Base-by-base conservation (phyloP, 2,888 invertebrate species). In the Cephus sareptanus region DNA sequence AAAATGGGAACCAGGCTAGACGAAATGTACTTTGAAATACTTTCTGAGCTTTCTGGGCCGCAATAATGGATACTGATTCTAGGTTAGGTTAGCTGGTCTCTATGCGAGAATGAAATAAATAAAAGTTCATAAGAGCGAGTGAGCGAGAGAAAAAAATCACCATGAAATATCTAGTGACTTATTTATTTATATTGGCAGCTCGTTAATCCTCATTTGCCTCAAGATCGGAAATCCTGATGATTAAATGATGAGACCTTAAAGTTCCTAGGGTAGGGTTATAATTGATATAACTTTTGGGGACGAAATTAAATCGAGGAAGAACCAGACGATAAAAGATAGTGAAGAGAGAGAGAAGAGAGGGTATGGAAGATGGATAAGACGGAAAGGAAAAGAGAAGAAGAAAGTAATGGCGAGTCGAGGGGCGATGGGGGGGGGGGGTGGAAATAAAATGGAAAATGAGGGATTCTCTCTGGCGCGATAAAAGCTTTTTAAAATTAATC, bases 401-500 rank as follows among this genome's bases (percentile, higher is more conserved):
- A 40, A 37, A 15, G 56, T 56, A 56, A 56, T 23, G 56, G 56
- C 23, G 56, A 56, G 56, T 56, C 0, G 56, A 9, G 40, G 4
- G 40, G 6, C 1, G 40, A 4, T n/a, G 40, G 23, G 2, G 23
- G 15, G 4, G 40, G 37, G 1, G 86, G 83, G 83, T 82, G 70
- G 56, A 34, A 75, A 56, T 56, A 75, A 70, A 80, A 84, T 79
- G 76, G 74, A 81, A 75, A 35, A 73, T 56, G 35, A 74, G 74
- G 68, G 78, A 81, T 76, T 79, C 81, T 79, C 79, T 79, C 34
- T 35, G 69, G 75, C 70, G 70, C 79, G 84, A 82, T 86, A 84
- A 84, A 86, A 85, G 83, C 81, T 83, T 82, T 81, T 85, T 76
- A 80, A 79, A 86, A 87, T 87, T 87, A 85, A 87, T 86, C 85